A percentile compares a stretch with the other conserved stretches of the same genome.
These are phyloP conservation scores for Punctoribates punctum DNA, from an alignment of 2,888 invertebrate species.

Conservation along the genomic window DNA sequence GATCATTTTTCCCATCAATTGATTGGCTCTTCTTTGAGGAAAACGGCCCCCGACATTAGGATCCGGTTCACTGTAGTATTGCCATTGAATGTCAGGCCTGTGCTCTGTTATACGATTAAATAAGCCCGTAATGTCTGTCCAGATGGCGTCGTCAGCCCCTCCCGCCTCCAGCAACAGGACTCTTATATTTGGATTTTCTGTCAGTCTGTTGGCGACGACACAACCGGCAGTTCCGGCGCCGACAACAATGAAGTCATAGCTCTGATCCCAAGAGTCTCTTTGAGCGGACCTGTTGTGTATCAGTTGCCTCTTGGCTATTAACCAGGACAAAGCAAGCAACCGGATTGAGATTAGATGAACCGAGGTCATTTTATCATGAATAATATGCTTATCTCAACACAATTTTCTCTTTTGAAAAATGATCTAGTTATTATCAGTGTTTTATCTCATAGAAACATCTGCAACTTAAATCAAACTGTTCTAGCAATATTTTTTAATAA, in stretches of 20 bases:
- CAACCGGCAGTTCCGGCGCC: neutral
- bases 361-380: no score
- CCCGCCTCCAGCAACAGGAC: neutral
- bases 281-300: no score
- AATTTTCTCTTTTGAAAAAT: no score
- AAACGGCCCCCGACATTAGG: neutral
- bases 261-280: neutral
- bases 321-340: no score
- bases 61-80: neutral
- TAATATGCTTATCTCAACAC: no score
- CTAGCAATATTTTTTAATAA: no score
- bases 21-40: conserved; percentile 51
- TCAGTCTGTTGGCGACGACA: neutral
- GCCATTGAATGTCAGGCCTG: neutral
- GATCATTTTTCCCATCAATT: conserved; percentile 73
- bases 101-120: neutral
- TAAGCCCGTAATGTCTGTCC: neutral
- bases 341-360: no score
- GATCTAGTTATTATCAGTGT: no score
- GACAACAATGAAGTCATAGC: neutral
- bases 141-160: neutral
- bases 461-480: no score
- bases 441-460: no score
- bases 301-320: no score
- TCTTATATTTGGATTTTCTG: neutral